These are phyloP conservation scores for Phycodurus eques DNA, from an alignment of 2,113 vertebrate species.

Conservation along the genomic window DNA sequence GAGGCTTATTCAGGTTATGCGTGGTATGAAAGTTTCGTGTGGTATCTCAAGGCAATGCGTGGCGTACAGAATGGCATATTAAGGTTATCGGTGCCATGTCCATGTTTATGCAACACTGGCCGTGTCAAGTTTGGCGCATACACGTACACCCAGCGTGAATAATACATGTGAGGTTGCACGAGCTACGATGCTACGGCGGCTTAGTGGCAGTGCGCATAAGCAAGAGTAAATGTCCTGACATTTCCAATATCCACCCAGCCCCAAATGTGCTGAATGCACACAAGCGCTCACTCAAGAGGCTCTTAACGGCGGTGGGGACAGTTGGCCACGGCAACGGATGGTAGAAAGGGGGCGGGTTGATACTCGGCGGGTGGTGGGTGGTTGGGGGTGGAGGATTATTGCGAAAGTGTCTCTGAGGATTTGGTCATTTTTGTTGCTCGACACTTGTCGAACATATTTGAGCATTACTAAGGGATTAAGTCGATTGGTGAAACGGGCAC, in stretches of 20 bases:
- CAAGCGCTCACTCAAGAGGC: conserved; percentile 37
- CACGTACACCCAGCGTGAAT: conserved; percentile 62
- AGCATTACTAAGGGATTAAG: neutral
- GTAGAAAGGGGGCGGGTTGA: neutral
- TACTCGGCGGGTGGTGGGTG: neutral
- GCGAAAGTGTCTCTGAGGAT: neutral
- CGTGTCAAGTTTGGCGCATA: conserved; percentile 62
- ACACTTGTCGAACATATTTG: neutral
- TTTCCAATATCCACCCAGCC: conserved; percentile 67
- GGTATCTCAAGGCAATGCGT: no score
- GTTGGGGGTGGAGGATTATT: conserved; percentile 24
- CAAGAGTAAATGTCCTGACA: conserved; percentile 73
- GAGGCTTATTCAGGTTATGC: no score
- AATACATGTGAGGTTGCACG: conserved; percentile 53
- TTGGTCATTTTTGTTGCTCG: conserved; percentile 1
- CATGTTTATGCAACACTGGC: conserved; percentile 72
- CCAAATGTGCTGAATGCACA: conserved; percentile 68
- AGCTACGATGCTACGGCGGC: conserved; percentile 41
- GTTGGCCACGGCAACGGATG: conserved; percentile 9
- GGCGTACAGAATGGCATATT: no score
- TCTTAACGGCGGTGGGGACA: conserved; percentile 15
- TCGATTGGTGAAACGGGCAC: neutral
- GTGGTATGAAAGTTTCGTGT: no score
- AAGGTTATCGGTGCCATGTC: no score
- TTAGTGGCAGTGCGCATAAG: conserved; percentile 62